Conservation (phyloP, 2,888 invertebrate genomes). For the Pachliopta kotzebuea region DNA sequence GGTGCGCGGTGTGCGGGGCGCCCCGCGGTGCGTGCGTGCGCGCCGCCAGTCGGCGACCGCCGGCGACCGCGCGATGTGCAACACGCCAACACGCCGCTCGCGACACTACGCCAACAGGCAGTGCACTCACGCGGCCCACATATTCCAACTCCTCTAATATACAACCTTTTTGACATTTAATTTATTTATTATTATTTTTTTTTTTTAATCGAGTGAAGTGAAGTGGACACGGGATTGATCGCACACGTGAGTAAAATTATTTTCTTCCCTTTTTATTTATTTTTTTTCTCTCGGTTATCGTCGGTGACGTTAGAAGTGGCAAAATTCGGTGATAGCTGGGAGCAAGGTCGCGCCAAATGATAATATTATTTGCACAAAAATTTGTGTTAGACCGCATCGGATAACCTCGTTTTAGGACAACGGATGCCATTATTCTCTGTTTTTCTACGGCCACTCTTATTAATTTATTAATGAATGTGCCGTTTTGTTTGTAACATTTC, state of each 20-base stretch:
- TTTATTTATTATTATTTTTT: no score
- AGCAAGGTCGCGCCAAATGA: constrained; percentile 75
- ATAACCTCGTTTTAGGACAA: constrained; percentile 77
- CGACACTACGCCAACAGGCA: constrained; percentile 41
- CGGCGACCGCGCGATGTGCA: constrained; percentile 71
- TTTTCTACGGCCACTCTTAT: constrained; percentile 34
- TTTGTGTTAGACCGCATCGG: constrained; percentile 71
- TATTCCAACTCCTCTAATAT: constrained; percentile 36
- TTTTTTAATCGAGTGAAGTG: constrained; percentile 38
- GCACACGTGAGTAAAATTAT: constrained; percentile 31
- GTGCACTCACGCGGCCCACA: constrained; percentile 49
- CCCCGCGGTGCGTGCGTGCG: constrained; percentile 61
- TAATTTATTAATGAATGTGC: constrained; percentile 24
- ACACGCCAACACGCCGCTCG: constrained; percentile 35
- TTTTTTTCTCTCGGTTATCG: constrained; percentile 52
- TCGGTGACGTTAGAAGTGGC: constrained; percentile 65
- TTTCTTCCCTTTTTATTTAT: constrained; percentile 47
- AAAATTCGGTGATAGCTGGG: constrained; percentile 75
- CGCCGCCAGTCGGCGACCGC: constrained; percentile 70
- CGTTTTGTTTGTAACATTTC: constrained; percentile 23
- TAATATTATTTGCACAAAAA: constrained; percentile 79
- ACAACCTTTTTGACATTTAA: constrained; percentile 34
- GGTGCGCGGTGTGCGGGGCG: no score
- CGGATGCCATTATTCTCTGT: constrained; percentile 51
- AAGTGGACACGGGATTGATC: constrained; percentile 35